A percentile compares a stretch with the other conserved stretches of the same genome.
These are phyloP conservation scores for Plecturocebus donacophilus DNA, from an alignment of 2,113 vertebrate genomes.

Conservation along the genomic window DNA sequence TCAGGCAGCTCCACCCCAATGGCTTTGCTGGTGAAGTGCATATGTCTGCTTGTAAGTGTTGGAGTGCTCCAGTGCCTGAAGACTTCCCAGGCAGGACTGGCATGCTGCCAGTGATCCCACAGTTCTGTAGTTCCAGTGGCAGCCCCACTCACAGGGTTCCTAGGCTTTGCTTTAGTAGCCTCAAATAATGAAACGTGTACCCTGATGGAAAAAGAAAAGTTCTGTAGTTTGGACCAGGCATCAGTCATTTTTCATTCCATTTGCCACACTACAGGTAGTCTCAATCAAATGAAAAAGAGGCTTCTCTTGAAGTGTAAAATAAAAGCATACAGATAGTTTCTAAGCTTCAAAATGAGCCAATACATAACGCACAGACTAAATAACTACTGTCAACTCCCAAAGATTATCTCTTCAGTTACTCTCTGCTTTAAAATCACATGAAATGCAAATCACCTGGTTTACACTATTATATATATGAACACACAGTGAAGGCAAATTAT, in stretches of 20 bases:
- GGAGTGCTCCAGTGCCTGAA: not conserved
- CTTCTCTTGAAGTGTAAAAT: not conserved
- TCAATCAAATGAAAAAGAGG: not conserved
- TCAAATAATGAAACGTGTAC: slow-evolving; percentile 1
- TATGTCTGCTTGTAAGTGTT: not conserved
- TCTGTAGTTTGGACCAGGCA: not conserved
- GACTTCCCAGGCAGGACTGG: not conserved
- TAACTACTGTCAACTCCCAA: not conserved
- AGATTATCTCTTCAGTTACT: not conserved
- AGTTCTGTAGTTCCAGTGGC: not conserved
- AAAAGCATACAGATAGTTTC: not conserved
- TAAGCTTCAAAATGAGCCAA: not conserved
- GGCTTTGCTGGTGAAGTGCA: not conserved
- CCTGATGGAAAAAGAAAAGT: not conserved
- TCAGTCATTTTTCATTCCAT: not conserved
- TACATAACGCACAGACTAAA: not conserved
- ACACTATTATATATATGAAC: not conserved
- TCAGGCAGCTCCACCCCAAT: not conserved
- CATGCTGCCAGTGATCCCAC: not conserved
- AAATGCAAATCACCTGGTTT: not conserved
- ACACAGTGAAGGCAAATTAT: not conserved
- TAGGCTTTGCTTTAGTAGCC: not conserved
- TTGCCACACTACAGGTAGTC: not conserved
- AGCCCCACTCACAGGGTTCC: not conserved
- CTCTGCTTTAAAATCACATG: not conserved